These are phyloP conservation scores for Pterostichus niger DNA, from an alignment of 2,888 invertebrate species.

Conservation along the genomic window DNA sequence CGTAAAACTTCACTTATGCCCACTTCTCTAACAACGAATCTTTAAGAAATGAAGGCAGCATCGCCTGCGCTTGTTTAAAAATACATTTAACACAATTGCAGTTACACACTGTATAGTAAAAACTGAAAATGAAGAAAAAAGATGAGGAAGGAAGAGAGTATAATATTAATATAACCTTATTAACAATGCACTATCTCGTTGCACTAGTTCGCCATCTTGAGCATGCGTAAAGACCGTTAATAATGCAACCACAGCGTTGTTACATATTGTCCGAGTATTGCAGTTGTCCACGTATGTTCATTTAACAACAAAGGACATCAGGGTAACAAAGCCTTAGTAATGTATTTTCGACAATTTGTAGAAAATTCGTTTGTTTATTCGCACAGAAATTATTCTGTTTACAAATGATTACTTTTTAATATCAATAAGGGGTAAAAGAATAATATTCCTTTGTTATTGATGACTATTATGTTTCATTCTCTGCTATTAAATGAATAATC, in stretches of 20 bases:
- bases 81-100: too few relatives aligned
- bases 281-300: not conserved
- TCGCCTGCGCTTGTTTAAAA: too few relatives aligned
- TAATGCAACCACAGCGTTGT: slow-evolving; percentile 1
- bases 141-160: too few relatives aligned
- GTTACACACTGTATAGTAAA: too few relatives aligned
- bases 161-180: slow-evolving; percentile 15
- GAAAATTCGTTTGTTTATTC: not conserved
- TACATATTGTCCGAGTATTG: not conserved
- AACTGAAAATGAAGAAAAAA: too few relatives aligned
- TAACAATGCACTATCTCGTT: not conserved
- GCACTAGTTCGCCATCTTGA: not conserved
- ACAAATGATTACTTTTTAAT: slow-evolving; percentile 6
- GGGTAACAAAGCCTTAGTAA: not conserved
- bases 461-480: slow-evolving; percentile 1
- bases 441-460: slow-evolving; percentile 18
- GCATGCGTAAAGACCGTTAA: slow-evolving; percentile 9
- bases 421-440: not conserved
- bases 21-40: too few relatives aligned
- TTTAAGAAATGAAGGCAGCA: too few relatives aligned
- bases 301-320: not conserved
- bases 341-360: not conserved
- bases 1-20: too few relatives aligned
- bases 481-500: slow-evolving; percentile 7
- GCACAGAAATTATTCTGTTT: slow-evolving; percentile 7